Evolutionary conservation across 2,888 invertebrate species (phyloP), one percentile per base, ranked within the genome.

Genomic region (Ochlodes sylvanus): DNA sequence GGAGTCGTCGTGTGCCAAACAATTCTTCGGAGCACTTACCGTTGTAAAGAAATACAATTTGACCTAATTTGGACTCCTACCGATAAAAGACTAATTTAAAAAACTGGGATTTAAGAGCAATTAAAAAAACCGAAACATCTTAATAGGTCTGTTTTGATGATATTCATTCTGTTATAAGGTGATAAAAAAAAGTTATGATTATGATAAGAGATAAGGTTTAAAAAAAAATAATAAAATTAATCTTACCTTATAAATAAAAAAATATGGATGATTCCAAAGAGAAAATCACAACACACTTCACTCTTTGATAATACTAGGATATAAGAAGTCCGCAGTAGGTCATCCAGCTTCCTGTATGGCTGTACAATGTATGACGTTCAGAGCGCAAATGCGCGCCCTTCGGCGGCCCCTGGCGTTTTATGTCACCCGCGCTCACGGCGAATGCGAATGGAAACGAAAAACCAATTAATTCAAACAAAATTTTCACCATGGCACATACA

Each of bases 321-420:
- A 47, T 38, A 12, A 67, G 55, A 61, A 55, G 60, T 61, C n/a
- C 21, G 38, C 19, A 67, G 55, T 15, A 67, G 66, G 52, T 60
- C 66, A 60, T 52, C 19, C 34, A 55, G 44, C 32, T 64, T 55
- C 56, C 61, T 55, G 10, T 55, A 58, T 34, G 32, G 34, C 32
- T 42, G 38, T 52, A 56, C 34, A 15, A 61, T 56, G 64, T 57
- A 38, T 71, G 69, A 73, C 72, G 72, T 69, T 70, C 72, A 54
- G 70, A 68, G 56, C 50, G 66, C 67, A 70, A 75, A 74, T 75
- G 75, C 67, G 68, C 70, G 56, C 60, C 68, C 70, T 69, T n/a
- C 60, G 44, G 69, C 70, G 70, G 73, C 67, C 67, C 70, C 41
- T 63, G 60, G 56, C 42, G 69, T 71, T 74, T 70, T 74, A 74